Evolutionary conservation across 2,797 vertebrate species (phyloP).

Genomic region (Margarornis squamiger): DNA sequence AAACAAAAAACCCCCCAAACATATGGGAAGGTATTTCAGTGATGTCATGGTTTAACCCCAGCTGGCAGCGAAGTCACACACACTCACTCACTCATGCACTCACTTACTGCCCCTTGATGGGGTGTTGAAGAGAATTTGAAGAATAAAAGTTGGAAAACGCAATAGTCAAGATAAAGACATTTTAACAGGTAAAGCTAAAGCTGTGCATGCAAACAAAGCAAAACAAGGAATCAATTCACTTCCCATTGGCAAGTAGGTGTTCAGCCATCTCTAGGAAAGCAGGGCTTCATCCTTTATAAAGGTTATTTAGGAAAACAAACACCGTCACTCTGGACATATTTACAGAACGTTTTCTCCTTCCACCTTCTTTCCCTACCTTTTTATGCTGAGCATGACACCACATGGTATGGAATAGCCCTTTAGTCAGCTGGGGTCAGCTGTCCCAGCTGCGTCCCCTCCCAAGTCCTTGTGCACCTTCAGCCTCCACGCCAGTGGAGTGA

Average conservation of each 20-base stretch:
- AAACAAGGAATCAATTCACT: not conserved
- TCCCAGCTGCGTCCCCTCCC: not conserved
- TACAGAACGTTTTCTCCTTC: not conserved
- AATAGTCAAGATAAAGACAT: not conserved
- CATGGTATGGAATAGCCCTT: not conserved
- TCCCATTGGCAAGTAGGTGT: not conserved
- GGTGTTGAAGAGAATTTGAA: not conserved
- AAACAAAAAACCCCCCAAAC: too few relatives aligned
- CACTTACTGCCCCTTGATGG: not conserved
- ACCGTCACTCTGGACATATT: not conserved
- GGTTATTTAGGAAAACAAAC: not conserved
- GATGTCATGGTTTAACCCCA: not conserved
- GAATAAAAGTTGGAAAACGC: not conserved
- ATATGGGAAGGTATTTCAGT: not conserved
- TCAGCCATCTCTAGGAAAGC: not conserved
- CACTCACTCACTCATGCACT: not conserved
- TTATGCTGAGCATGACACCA: not conserved
- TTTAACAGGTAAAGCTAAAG: not conserved
- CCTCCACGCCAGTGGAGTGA: fast-evolving
- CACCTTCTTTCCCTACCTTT: not conserved
- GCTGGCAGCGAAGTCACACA: not conserved
- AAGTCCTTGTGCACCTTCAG: not conserved
- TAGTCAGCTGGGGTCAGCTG: not conserved
- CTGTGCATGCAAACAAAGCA: not conserved
- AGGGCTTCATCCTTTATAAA: fast-evolving